These are phyloP conservation scores for Pseudoatta argentina DNA, from an alignment of 1,140 invertebrate genomes.

Conservation along the genomic window DNA sequence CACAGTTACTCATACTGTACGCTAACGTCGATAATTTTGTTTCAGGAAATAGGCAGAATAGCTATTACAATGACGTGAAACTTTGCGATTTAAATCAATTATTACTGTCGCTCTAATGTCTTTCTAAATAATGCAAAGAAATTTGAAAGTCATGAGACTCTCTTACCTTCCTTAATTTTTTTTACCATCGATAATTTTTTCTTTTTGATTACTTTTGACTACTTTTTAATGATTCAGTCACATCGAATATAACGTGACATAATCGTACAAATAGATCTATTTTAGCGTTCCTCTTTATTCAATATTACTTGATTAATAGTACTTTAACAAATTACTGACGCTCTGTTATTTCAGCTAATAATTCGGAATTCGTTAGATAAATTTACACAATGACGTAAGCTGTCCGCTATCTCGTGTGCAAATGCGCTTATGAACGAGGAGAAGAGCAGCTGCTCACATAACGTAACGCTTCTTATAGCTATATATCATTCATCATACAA, in stretches of 20 bases:
- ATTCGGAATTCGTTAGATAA: slow-evolving; percentile 10
- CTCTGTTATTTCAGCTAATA: slow-evolving; percentile 13
- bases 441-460: slow-evolving; percentile 15
- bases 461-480: slow-evolving; percentile 26
- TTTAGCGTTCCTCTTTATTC: not conserved
- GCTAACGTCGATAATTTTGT: not conserved
- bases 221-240: not conserved
- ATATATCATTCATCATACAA: slow-evolving; percentile 47
- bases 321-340: slow-evolving; percentile 11
- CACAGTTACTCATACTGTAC: not conserved
- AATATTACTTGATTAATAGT: slow-evolving; percentile 11
- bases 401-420: not conserved
- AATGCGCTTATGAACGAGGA: slow-evolving; percentile 13
- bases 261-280: not conserved
- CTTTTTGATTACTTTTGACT: not conserved
- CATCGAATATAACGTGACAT: not conserved
- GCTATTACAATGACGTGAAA: not conserved
- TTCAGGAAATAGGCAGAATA: not conserved
- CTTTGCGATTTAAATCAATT: not conserved
- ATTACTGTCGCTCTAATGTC: not conserved
- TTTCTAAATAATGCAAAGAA: not conserved
- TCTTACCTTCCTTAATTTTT: not conserved
- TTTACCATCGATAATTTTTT: slow-evolving; percentile 11
- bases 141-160: not conserved
- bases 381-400: slow-evolving; percentile 18